Evolutionary conservation across 2,797 vertebrate genomes (phyloP), one percentile per base, ranked within the genome.

Genomic region (Acanthopagrus latus): DNA sequence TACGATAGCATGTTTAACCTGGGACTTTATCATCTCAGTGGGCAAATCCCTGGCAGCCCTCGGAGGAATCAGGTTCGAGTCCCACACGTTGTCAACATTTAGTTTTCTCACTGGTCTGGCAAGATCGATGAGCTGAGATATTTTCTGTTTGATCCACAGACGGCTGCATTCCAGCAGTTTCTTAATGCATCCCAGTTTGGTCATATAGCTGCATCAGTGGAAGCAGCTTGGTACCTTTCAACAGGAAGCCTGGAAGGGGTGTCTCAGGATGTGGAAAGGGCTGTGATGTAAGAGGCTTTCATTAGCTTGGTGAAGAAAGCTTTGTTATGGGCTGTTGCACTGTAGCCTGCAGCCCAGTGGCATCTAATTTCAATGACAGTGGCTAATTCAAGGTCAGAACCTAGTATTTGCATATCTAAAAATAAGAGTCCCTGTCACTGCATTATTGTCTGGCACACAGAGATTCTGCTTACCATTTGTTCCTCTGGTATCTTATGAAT

Each of bases 1-100:
- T 89, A 88, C 0, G 97, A 98, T 25, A 96, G 93, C 4, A 94
- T 97, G 0, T 98, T 96, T 83, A 98, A 99, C 86, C 92, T 99
- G 52, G 98, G 97, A 33, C 75, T 97, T 51, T 95, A 97, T 56
- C 90, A 97, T 85, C 90, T 97, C 65, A 95, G 82, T 25, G 97
- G 96, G 54, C 85, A 89, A 55, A 92, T 94, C 86, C 96, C 96
- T 0, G 94, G 94, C 72, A 83, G 80, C 12, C 87, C 89, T 8
- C 57, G 55, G 23, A 96, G 72, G 80, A 98, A 99, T 81, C 94
- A 97, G 93, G 97, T 99, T 48, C 1, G 72, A 66, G n/a, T 56
- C 47, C 2, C 14, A n/a, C 50, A 27, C 4, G 3, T 38, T 57
- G 9, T 68, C 21, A 27, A 29, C 52, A 57, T 56, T 0, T 17